A percentile compares a stretch with the other conserved stretches of the same genome.
phyloP scores from a whole-genome alignment of 2,888 invertebrate genomes.

The Ochropleura leucogaster region DNA sequence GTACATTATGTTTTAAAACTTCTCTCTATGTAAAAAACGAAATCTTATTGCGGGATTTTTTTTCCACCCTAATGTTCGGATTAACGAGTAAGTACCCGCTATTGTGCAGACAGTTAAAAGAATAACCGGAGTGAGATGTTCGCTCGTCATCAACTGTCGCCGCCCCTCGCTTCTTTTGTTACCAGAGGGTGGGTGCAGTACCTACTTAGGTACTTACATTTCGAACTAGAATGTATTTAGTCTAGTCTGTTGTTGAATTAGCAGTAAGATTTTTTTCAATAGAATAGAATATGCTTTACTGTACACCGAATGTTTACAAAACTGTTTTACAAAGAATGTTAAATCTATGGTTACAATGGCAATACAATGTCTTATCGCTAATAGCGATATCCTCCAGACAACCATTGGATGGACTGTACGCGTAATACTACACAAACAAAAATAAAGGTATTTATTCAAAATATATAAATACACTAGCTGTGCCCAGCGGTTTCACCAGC shows the following conservation, averaged over 20 bases:
- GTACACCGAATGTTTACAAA: too few species aligned
- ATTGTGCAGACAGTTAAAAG: conserved; percentile 56
- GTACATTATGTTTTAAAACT: not conserved
- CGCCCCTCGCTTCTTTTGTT: conserved; percentile 40
- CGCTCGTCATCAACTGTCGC: conserved; percentile 54
- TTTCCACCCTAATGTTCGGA: conserved; percentile 30
- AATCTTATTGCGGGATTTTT: conserved; percentile 17
- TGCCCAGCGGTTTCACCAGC: too few species aligned
- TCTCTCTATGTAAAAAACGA: not conserved
- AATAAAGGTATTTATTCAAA: too few species aligned
- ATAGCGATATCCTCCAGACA: too few species aligned
- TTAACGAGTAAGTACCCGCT: conserved; percentile 45
- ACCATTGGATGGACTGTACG: too few species aligned
- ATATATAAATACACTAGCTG: too few species aligned
- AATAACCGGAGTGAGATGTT: conserved; percentile 53
- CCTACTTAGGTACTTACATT: not conserved
- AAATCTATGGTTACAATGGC: too few species aligned
- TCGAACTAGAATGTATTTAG: not conserved
- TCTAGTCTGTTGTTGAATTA: not conserved
- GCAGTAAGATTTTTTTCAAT: not conserved
- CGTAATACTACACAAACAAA: too few species aligned
- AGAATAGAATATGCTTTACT: too few species aligned
- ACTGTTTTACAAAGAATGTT: too few species aligned
- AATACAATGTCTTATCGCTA: too few species aligned
- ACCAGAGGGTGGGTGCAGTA: conserved; percentile 3